Base-by-base conservation (phyloP, 2,888 invertebrate species). In the Liopterus haemorrhoidalis region DNA sequence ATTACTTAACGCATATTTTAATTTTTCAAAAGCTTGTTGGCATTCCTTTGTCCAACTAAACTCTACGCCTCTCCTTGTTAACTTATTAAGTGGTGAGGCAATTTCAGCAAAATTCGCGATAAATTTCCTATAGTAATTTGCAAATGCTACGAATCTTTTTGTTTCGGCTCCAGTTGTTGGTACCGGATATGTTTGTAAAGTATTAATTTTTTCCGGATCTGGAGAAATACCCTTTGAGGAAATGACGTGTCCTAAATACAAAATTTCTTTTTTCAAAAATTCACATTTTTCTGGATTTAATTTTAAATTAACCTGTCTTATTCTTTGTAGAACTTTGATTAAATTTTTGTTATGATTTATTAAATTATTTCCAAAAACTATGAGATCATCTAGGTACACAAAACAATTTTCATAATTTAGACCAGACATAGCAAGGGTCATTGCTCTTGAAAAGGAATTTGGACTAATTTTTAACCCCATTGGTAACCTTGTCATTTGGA, bases 21-120 rank as follows among this genome's bases (percentile, higher is more conserved):
- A 31, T 16, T 6, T 21, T 31, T 44, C 38, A 20, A 38, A 44
- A 2, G 32, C 8, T 14, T 20, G 2, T 19, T 45, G 24, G 16
- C 32, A 46, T 16, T 32, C 18, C 20, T 2, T 18, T n/a, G 2
- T 27, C 36, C 43, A 43, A 2, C 20, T 2, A 43, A 27, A 36
- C 5, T 2, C 14, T 9, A 27, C 37, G 4, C 44, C 49, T 37
- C 53, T 55, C 28, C 49, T 52, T 25, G 49, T 35, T 12, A 55
- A 31, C 2, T 24, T 8, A 33, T 52, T 53, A 20, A 54, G 36
- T 11, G 33, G 41, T 41, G 48, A 38, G 24, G 48, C 49, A n/a
- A 54, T 52, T 6, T 52, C 35, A 2, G 43, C 45, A 11, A 51
- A 44, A 12, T 41, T 22, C 28, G 19, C 2, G 5, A 46, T 46